Evolutionary conservation across 2,113 vertebrate genomes (phyloP).

Genomic region (Athene cunicularia): DNA sequence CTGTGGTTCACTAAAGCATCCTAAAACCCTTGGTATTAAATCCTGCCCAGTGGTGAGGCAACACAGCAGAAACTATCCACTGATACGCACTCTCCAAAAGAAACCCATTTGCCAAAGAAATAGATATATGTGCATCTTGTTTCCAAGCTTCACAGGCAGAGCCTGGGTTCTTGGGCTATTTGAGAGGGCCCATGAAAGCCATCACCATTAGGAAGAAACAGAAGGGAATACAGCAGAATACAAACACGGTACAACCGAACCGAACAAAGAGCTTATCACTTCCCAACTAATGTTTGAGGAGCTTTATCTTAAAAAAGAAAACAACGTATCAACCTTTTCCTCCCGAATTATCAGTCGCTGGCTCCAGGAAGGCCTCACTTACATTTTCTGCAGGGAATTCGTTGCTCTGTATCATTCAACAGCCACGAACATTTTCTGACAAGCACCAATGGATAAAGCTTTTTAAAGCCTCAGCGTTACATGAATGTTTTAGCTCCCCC

Average conservation of each 20-base stretch:
- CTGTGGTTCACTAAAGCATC: neutral
- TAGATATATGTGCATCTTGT: accelerated
- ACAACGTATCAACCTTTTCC: neutral
- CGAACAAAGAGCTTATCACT: neutral
- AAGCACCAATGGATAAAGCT: neutral
- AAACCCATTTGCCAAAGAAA: neutral
- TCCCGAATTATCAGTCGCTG: neutral
- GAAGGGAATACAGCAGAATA: neutral
- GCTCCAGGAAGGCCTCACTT: neutral
- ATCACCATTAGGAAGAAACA: neutral
- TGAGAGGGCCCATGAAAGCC: neutral
- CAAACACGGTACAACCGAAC: neutral
- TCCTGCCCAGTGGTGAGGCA: neutral
- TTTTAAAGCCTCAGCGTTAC: neutral
- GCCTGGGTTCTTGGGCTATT: accelerated
- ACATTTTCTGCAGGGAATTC: neutral
- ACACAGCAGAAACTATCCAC: neutral
- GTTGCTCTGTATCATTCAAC: neutral
- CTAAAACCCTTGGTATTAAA: neutral
- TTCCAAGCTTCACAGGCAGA: neutral
- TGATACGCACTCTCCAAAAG: neutral
- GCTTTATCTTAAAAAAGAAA: neutral
- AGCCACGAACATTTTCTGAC: accelerated
- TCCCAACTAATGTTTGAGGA: neutral
- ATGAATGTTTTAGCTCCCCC: neutral